These are phyloP conservation scores for Matsumurasca onukii DNA, from an alignment of 1,140 invertebrate species.

Conservation along the genomic window DNA sequence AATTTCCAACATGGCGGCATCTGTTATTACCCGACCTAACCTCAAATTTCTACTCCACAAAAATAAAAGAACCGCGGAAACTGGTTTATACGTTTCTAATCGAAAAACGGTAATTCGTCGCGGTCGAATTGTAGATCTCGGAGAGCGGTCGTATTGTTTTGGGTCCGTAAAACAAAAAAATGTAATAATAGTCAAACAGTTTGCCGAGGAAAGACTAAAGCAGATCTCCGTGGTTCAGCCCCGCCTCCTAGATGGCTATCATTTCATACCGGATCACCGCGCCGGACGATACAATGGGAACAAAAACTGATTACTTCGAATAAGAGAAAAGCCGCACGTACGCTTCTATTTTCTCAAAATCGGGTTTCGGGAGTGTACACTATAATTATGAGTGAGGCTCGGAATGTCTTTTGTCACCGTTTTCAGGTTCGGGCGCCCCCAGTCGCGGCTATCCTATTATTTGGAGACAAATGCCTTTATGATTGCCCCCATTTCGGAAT, in stretches of 20 bases:
- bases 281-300: conserved; percentile 22
- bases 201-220: conserved; percentile 26
- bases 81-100: conserved; percentile 24
- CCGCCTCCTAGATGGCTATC: conserved; percentile 17
- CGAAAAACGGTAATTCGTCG: conserved; percentile 26
- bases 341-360: conserved; percentile 28
- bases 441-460: conserved; percentile 6
- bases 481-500: conserved; percentile 13
- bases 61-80: conserved; percentile 19
- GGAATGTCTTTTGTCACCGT: conserved; percentile 25
- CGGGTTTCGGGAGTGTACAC: conserved; percentile 11
- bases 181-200: conserved; percentile 30
- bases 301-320: conserved; percentile 29
- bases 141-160: conserved; percentile 14
- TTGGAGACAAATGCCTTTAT: conserved; percentile 21
- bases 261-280: conserved; percentile 28
- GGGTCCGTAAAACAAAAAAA: not conserved
- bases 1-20: not conserved
- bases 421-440: not conserved
- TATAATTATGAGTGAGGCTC: conserved; percentile 15
- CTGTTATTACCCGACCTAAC: not conserved
- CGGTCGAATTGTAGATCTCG: conserved; percentile 15
- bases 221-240: conserved; percentile 5
- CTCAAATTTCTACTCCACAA: not conserved
- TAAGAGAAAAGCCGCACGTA: conserved; percentile 21